Conservation (phyloP, 1,140 invertebrate species). For the Heliconius hermathena region DNA sequence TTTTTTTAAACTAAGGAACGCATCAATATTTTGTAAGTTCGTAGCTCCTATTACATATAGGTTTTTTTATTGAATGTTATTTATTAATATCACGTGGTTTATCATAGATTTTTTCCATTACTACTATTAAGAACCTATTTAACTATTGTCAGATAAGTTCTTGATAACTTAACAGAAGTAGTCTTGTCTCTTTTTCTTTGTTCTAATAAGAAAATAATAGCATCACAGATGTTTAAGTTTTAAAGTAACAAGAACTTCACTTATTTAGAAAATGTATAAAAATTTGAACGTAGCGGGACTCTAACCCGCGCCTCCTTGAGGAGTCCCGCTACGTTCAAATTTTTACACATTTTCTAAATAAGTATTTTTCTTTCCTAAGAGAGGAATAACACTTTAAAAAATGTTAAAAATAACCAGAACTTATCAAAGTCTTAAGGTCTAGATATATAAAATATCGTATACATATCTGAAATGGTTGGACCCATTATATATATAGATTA, state of each 20-base stretch:
- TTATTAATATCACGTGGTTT: not conserved
- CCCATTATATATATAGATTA: not conserved
- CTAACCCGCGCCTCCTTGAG: too few species aligned
- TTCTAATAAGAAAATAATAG: not conserved
- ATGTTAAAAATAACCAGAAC: not conserved
- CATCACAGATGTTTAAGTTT: not conserved
- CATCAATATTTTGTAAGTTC: not conserved
- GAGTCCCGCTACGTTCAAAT: too few species aligned
- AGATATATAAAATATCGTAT: not conserved
- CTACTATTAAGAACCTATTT: not conserved
- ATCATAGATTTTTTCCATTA: not conserved
- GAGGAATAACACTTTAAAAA: too few species aligned
- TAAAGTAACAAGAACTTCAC: not conserved
- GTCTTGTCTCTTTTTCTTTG: not conserved
- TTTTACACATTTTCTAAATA: too few species aligned
- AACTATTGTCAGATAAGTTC: not conserved
- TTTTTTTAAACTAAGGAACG: not conserved
- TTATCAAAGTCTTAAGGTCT: not conserved
- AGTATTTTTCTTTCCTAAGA: too few species aligned
- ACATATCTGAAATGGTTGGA: not conserved
- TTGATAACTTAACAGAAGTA: not conserved
- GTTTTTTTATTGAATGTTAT: not conserved
- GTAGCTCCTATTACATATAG: conserved; percentile 2
- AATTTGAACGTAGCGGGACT: too few species aligned
- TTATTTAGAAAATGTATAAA: too few species aligned